Evolutionary conservation across 2,888 invertebrate genomes (phyloP).

Genomic region (Scaptomyza tumidula): DNA sequence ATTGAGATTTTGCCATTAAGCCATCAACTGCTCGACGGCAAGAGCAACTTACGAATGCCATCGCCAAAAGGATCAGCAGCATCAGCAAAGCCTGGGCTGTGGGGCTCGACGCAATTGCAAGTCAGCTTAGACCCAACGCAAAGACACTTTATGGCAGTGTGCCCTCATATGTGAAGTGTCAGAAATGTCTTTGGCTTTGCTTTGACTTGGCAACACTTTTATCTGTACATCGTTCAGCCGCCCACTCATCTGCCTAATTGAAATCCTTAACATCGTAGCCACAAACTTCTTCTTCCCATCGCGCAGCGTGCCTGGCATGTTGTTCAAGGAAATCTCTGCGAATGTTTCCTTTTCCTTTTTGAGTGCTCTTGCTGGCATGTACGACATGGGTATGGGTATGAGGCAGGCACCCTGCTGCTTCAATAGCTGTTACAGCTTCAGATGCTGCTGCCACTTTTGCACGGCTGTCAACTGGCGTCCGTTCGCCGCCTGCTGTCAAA

Average conservation of each 20-base stretch:
- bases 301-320: conserved; percentile 15
- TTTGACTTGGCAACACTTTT: conserved; percentile 74
- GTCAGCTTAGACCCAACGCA: conserved; percentile 53
- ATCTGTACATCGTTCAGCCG: conserved; percentile 53
- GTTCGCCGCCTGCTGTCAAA: conserved; percentile 53
- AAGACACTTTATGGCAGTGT: conserved; percentile 63
- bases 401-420: conserved; percentile 31
- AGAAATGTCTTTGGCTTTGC: conserved; percentile 67
- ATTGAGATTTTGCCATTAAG: conserved; percentile 68
- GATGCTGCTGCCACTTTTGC: conserved; percentile 58
- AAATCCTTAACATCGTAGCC: conserved; percentile 68
- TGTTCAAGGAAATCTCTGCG: conserved; percentile 71
- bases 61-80: conserved; percentile 62
- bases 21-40: conserved; percentile 50
- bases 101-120: conserved; percentile 32
- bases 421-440: conserved; percentile 29
- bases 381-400: conserved; percentile 12
- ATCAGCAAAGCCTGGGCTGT: conserved; percentile 52
- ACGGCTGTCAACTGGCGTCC: conserved; percentile 62
- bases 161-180: conserved; percentile 73
- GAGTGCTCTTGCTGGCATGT: conserved; percentile 54
- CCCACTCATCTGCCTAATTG: conserved; percentile 76
- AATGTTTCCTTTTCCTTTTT: conserved; percentile 73
- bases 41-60: conserved; percentile 53
- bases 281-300: background rate